phyloP scores from a whole-genome alignment of 2,888 invertebrate species.

The Apotomis betuletana region DNA sequence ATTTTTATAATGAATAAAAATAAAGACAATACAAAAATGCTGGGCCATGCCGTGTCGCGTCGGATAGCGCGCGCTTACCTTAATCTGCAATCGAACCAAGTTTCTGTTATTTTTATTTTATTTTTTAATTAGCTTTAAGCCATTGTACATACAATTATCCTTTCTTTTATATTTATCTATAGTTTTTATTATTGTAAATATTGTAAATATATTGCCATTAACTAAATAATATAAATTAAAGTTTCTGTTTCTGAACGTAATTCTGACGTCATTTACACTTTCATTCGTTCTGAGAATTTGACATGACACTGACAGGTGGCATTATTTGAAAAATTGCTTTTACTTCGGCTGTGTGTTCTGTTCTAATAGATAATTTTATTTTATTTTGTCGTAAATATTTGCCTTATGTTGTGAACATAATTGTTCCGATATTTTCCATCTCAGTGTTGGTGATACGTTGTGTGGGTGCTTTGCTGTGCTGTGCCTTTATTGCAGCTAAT shows the following conservation, averaged over 20 bases:
- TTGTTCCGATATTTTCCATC: neutral
- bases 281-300: constrained; percentile 26
- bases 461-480: constrained; percentile 13
- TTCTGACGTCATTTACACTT: constrained; percentile 7
- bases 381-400: constrained; percentile 30
- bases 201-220: too few species aligned
- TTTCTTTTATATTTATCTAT: too few species aligned
- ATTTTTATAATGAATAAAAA: too few species aligned
- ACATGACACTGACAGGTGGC: constrained; percentile 31
- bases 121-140: too few species aligned
- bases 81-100: too few species aligned
- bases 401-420: constrained; percentile 1
- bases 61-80: too few species aligned
- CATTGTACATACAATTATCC: too few species aligned
- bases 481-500: constrained; percentile 26
- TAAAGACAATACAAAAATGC: too few species aligned
- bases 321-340: constrained; percentile 42
- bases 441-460: constrained; percentile 20
- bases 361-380: constrained; percentile 26
- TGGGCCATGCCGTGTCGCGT: too few species aligned
- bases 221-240: too few species aligned
- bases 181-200: too few species aligned
- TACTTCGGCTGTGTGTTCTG: constrained; percentile 36
- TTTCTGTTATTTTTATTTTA: too few species aligned
- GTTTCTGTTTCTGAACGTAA: constrained; percentile 18